Evolutionary conservation across 2,113 vertebrate species (phyloP), one percentile per base, ranked within the genome.

Genomic region (Heterochromis multidens): DNA sequence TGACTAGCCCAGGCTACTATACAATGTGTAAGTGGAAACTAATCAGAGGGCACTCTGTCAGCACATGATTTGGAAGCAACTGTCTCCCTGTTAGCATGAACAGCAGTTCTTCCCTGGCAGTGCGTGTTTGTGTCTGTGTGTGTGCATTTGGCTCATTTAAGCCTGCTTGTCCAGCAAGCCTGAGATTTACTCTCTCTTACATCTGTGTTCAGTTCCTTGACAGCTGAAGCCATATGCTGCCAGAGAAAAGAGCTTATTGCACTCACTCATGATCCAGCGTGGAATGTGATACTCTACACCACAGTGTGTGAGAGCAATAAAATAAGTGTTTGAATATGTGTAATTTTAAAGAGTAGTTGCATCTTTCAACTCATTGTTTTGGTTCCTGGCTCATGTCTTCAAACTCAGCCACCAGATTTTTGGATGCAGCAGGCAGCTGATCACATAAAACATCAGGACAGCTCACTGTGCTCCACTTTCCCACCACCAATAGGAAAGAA

Each of bases 1-100:
- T n/a, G 21, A 43, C 1, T 2, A 5, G 37, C 25, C 46, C 46
- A 9, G 52, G 52, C 52, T 56, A 3, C 49, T 54, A 46, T 21
- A 6, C 29, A 19, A 2, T 2, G 67, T 72, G 40, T 49, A 74
- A 29, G 43, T 52, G 67, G 43, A 52, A 31, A 52, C n/a, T 56
- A 62, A 70, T 58, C 81, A 56, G 84, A 6, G 29, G 62, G 27
- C 14, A n/a, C 43, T 77, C 58, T 84, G 89, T 88, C 79, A 86
- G 81, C 77, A 27, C 62, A 52, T 57, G 81, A 65, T 58, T 4
- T 52, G 78, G 29, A 82, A 43, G 56, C 52, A 27, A 17, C 29
- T 79, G 19, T 43, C 43, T 77, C 70, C 59, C 12, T 87, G 77
- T 93, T 82, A 86, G 77, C 81, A 82, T 46, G 33, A 79, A 25